phyloP scores from a whole-genome alignment of 2,888 invertebrate genomes.

The Venusia cambrica region DNA sequence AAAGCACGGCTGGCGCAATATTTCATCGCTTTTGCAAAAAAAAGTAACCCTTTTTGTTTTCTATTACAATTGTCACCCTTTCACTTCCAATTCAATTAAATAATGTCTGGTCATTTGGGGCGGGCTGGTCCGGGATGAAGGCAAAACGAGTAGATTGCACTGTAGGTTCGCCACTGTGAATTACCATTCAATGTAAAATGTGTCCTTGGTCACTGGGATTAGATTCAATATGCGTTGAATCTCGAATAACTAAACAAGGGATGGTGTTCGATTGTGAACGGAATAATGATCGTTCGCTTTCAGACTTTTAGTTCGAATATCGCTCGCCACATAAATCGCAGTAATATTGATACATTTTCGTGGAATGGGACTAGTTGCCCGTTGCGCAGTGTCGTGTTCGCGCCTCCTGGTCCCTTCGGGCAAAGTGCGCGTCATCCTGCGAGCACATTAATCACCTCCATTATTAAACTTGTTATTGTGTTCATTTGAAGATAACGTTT shows the following conservation, averaged over 20 bases:
- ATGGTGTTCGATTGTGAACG: no score
- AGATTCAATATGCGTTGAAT: neutral
- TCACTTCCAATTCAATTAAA: slow-evolving; percentile 79
- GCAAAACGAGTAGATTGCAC: slow-evolving; percentile 1
- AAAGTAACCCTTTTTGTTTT: slow-evolving; percentile 75
- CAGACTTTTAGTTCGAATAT: slow-evolving; percentile 1
- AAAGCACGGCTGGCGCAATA: slow-evolving; percentile 76
- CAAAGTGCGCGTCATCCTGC: slow-evolving; percentile 78
- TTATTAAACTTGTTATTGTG: slow-evolving; percentile 80
- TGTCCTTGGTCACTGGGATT: neutral
- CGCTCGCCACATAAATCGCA: neutral
- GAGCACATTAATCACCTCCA: slow-evolving; percentile 76
- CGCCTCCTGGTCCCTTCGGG: slow-evolving; percentile 63
- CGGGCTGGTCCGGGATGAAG: slow-evolving; percentile 38
- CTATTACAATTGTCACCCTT: slow-evolving; percentile 80
- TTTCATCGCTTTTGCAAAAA: slow-evolving; percentile 71
- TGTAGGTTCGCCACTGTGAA: slow-evolving; percentile 2
- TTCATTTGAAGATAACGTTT: slow-evolving; percentile 78
- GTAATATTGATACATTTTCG: slow-evolving; percentile 1
- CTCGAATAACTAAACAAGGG: no score
- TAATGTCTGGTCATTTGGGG: slow-evolving; percentile 81
- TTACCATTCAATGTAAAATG: slow-evolving; percentile 6
- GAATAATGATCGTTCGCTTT: neutral
- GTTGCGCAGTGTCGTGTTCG: slow-evolving; percentile 54
- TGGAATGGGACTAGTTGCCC: slow-evolving; percentile 12